phyloP scores from a whole-genome alignment of 2,113 vertebrate genomes.

The Pelecanus crispus region DNA sequence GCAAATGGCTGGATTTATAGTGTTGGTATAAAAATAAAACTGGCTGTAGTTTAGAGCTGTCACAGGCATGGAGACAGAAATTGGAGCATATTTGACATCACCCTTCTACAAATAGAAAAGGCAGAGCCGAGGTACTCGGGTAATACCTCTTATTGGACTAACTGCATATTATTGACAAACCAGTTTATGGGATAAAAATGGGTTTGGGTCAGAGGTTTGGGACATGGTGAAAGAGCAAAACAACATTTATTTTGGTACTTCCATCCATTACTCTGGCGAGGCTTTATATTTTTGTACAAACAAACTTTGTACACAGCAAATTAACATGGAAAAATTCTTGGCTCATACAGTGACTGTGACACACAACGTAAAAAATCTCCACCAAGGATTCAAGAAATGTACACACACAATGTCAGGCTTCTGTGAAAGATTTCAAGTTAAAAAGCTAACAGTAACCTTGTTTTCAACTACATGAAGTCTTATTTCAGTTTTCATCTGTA shows the following conservation, averaged over 20 bases:
- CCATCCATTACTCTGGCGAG: constrained; percentile 8
- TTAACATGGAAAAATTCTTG: background rate
- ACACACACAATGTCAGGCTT: background rate
- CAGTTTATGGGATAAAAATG: constrained; percentile 48
- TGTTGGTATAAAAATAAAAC: constrained; percentile 86
- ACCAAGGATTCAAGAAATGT: constrained; percentile 32
- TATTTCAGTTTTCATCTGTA: constrained; percentile 57
- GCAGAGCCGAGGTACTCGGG: constrained; percentile 56
- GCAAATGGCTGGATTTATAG: constrained; percentile 87
- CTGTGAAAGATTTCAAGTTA: constrained; percentile 25
- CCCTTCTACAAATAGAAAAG: constrained; percentile 65
- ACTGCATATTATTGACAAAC: constrained; percentile 42
- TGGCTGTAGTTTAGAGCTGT: constrained; percentile 77
- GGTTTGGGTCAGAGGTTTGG: constrained; percentile 19
- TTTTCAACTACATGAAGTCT: constrained; percentile 53
- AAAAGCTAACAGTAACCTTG: constrained; percentile 47
- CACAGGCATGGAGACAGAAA: constrained; percentile 68
- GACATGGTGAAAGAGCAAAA: constrained; percentile 6
- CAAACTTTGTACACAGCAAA: constrained; percentile 3
- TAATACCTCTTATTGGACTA: constrained; percentile 66
- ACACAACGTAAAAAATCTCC: background rate
- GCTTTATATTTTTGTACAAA: constrained; percentile 27
- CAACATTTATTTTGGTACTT: constrained; percentile 37
- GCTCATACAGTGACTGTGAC: background rate
- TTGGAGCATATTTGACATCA: constrained; percentile 72